Evolutionary conservation across 2,888 invertebrate species (phyloP).

Genomic region (Melieria omissa): DNA sequence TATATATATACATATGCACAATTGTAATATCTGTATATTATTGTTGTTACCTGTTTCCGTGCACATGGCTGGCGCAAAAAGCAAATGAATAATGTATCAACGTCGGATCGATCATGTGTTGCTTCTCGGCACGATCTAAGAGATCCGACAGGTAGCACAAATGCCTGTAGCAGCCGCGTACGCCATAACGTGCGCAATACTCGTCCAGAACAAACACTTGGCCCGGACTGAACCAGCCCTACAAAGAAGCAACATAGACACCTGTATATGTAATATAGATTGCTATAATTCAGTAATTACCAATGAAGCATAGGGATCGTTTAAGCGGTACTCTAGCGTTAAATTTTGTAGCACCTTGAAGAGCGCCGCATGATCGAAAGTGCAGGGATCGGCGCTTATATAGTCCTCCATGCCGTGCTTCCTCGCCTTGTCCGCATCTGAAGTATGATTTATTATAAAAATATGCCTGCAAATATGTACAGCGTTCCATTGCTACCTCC

Average conservation of each 20-base stretch:
- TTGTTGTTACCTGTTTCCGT: conserved; percentile 92
- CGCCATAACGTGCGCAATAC: conserved; percentile 97
- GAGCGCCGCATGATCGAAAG: conserved; percentile 93
- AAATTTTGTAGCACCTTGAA: conserved; percentile 93
- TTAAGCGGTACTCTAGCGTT: conserved; percentile 93
- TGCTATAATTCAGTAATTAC: conserved; percentile 68
- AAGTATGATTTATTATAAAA: conserved; percentile 3
- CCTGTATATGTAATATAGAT: neutral
- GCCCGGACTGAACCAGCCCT: conserved; percentile 99
- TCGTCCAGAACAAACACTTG: conserved; percentile 98
- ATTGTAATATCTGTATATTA: neutral
- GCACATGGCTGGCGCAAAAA: conserved; percentile 99
- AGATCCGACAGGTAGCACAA: conserved; percentile 95
- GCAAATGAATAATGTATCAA: conserved; percentile 99
- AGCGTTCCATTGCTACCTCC: conserved; percentile 70
- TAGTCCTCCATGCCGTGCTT: conserved; percentile 99
- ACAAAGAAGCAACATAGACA: neutral
- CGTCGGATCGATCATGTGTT: conserved; percentile 96
- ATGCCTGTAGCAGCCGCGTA: conserved; percentile 96
- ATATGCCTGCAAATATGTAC: neutral
- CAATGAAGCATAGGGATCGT: conserved; percentile 98
- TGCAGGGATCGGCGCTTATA: conserved; percentile 98
- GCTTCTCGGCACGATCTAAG: conserved; percentile 93
- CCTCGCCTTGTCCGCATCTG: conserved; percentile 77
- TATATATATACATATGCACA: neutral